Percentiles rank a stretch among this genome's conserved stretches.
Conservation (phyloP, 2,888 invertebrate genomes). For the Herminia tarsipennalis region DNA sequence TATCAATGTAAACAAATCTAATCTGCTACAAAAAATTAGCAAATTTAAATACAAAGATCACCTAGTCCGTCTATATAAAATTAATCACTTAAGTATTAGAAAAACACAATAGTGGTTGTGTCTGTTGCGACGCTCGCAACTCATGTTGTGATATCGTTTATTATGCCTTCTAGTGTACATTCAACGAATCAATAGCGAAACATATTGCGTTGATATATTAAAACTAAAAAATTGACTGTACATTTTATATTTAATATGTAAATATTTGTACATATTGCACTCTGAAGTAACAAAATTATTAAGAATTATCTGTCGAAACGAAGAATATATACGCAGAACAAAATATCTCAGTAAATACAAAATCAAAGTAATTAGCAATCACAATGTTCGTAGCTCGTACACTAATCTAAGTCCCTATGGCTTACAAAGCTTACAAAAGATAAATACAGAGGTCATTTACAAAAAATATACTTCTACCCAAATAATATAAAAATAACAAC, state of each 20-base stretch:
- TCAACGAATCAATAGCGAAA: constrained; percentile 76
- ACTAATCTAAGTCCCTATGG: constrained; percentile 81
- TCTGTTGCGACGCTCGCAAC: constrained; percentile 48
- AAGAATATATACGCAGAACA: constrained; percentile 77
- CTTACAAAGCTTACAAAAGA: constrained; percentile 83
- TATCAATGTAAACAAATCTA: constrained; percentile 83
- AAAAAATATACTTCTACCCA: constrained; percentile 85
- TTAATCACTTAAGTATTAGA: constrained; percentile 83
- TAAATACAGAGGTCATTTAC: constrained; percentile 86
- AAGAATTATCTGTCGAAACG: constrained; percentile 78
- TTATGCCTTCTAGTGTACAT: constrained; percentile 82
- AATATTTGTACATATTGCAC: constrained; percentile 92
- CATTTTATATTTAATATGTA: constrained; percentile 84
- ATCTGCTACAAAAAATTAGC: constrained; percentile 85
- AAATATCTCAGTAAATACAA: constrained; percentile 75
- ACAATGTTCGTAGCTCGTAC: constrained; percentile 83
- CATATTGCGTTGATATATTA: constrained; percentile 83
- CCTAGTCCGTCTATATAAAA: constrained; percentile 83
- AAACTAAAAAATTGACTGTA: constrained; percentile 84
- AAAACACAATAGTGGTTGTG: constrained; percentile 77
- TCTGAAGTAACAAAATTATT: constrained; percentile 86
- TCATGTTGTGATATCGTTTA: constrained; percentile 77
- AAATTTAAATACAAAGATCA: constrained; percentile 84
- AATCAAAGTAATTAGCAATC: constrained; percentile 77
- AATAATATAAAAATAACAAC: constrained; percentile 86